phyloP scores from a whole-genome alignment of 2,113 vertebrate species.

The Atrichornis clamosus region DNA sequence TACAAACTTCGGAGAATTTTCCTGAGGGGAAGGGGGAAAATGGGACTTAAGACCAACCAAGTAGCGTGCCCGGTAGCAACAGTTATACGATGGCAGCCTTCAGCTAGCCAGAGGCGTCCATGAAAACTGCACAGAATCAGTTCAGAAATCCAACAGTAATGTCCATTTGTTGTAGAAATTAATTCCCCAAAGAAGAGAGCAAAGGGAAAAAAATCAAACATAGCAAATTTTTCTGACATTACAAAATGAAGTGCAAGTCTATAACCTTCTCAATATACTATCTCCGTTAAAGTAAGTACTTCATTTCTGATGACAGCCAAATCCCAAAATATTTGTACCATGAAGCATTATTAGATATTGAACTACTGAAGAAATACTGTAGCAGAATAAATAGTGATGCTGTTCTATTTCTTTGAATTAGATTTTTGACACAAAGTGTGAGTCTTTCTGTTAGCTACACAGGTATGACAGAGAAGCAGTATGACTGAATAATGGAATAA shows the following conservation, averaged over 20 bases:
- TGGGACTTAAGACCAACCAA: conserved; percentile 51
- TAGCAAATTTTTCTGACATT: conserved; percentile 74
- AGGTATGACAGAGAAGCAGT: not conserved
- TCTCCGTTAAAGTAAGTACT: conserved; percentile 62
- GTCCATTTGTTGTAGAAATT: conserved; percentile 72
- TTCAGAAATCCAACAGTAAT: conserved; percentile 65
- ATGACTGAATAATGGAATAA: not conserved
- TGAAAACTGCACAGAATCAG: conserved; percentile 37
- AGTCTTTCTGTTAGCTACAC: not conserved
- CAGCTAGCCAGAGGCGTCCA: conserved; percentile 71
- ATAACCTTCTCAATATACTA: conserved; percentile 46
- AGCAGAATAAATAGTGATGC: not conserved
- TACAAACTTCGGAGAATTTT: conserved; percentile 56
- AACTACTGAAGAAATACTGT: not conserved
- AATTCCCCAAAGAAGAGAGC: conserved; percentile 72
- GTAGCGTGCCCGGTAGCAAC: conserved; percentile 38
- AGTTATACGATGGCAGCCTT: conserved; percentile 60
- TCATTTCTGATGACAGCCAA: conserved; percentile 66
- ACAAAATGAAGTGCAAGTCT: conserved; percentile 62
- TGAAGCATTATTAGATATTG: not conserved
- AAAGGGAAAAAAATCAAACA: conserved; percentile 69
- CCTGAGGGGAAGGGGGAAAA: conserved; percentile 48
- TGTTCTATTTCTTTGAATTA: not conserved
- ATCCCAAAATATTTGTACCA: conserved; percentile 13
- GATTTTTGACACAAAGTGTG: not conserved